A percentile compares a stretch with the other conserved stretches of the same genome.
phyloP scores from a whole-genome alignment of 23 tunicate genomes.

The Corella eumyota region DNA sequence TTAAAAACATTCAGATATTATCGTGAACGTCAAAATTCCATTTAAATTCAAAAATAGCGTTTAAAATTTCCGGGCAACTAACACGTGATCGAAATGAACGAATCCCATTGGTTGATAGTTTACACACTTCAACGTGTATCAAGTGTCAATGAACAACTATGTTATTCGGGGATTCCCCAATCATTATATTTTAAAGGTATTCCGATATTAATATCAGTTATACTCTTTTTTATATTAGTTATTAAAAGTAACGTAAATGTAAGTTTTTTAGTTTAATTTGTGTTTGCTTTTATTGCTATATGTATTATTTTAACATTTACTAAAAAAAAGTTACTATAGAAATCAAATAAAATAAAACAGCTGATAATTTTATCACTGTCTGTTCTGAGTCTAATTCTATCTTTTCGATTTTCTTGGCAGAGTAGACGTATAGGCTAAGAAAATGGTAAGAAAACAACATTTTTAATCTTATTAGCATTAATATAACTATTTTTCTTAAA shows the following conservation, averaged over 20 bases:
- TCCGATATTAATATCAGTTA: not conserved
- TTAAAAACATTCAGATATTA: too few species aligned
- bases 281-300: too few species aligned
- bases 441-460: not conserved
- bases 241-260: too few species aligned
- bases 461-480: not conserved
- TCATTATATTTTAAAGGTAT: not conserved
- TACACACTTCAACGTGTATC: slow-evolving; percentile 47
- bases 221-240: too few species aligned
- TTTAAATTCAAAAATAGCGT: slow-evolving; percentile 93
- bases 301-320: too few species aligned
- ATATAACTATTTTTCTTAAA: not conserved
- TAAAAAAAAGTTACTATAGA: too few species aligned
- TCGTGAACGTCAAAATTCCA: too few species aligned
- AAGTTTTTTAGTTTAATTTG: too few species aligned
- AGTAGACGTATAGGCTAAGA: not conserved
- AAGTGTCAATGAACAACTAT: slow-evolving; percentile 54
- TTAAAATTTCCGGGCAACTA: slow-evolving; percentile 98
- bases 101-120: slow-evolving; percentile 11
- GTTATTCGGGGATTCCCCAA: slow-evolving; percentile 11
- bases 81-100: slow-evolving; percentile 51
- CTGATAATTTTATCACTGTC: too few species aligned
- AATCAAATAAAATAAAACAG: too few species aligned
- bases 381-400: not conserved
- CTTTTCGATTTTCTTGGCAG: not conserved